Conservation (phyloP, 2,888 invertebrate species). For the Scelioninae gen. 1 region DNA sequence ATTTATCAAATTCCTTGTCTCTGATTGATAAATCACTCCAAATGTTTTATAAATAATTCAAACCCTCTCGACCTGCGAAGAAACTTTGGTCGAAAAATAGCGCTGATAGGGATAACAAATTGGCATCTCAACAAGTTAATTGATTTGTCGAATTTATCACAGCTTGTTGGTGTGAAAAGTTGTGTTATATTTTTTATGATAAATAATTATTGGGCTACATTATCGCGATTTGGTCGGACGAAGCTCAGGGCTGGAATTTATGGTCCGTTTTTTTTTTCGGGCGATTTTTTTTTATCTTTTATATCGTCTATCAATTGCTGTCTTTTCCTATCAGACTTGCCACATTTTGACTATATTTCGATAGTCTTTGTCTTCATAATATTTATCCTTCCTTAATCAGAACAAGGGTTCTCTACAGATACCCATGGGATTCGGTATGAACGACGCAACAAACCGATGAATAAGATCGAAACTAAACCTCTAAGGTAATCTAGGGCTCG, state of each 20-base stretch:
- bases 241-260: conserved; percentile 74
- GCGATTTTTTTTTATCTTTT: neutral
- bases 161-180: neutral
- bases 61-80: neutral
- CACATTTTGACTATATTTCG: conserved; percentile 76
- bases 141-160: conserved; percentile 30
- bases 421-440: conserved; percentile 70
- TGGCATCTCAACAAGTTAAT: conserved; percentile 19
- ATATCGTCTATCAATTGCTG: conserved; percentile 24
- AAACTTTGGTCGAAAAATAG: neutral
- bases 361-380: conserved; percentile 82
- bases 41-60: conserved; percentile 29
- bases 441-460: conserved; percentile 46
- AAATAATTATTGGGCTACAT: conserved; percentile 33
- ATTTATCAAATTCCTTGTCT: conserved; percentile 3
- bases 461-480: conserved; percentile 73
- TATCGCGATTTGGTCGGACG: conserved; percentile 27
- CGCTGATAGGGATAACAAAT: conserved; percentile 5
- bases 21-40: neutral
- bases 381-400: conserved; percentile 78
- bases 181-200: conserved; percentile 27
- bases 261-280: conserved; percentile 62
- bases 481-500: conserved; percentile 64
- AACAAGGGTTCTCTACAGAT: conserved; percentile 73
- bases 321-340: conserved; percentile 55